Evolutionary conservation across 2,797 vertebrate genomes (phyloP), one percentile per base, ranked within the genome.

Genomic region (Percopsis omiscomaycus): DNA sequence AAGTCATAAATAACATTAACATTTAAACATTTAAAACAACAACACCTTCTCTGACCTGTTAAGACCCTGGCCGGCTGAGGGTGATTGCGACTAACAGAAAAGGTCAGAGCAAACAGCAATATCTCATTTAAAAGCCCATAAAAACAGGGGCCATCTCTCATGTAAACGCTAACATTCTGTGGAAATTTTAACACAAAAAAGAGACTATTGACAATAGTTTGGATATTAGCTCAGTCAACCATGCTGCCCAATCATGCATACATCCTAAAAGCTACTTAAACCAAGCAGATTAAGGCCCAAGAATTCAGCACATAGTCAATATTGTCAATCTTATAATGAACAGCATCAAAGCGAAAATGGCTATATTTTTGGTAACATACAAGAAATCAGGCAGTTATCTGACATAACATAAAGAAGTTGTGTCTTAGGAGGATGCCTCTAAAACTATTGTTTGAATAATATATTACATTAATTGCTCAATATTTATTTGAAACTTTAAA

Each of bases 121-220:
- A 50, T 71, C 57, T 80, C 30, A 59, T 84, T 85, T 82, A 73
- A 77, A 71, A 66, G 69, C 63, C 71, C 55, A 74, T 58, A 84
- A 83, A 89, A 83, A 86, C 80, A 76, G 77, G 2, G 54, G 81
- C 68, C 77, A 84, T 88, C 58, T 91, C 86, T 72, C 88, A 55
- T 3, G 73, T 85, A 89, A 85, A 91, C 85, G 57, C 59, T 59
- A 90, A 86, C 56, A 76, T 71, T 64, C 83, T 68, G 22, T 55
- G 66, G 79, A 87, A 80, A 81, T 79, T 84, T 83, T 71, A 79
- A 83, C 83, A 66, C 13, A 49, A 52, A 82, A 88, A 84, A 80
- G 82, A 57, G 64, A 61, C 85, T 76, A 77, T 77, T 89, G 84
- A 86, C 71, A 70, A 80, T 65, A 51, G 51, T 69, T 73, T 79